Evolutionary conservation across 2,888 invertebrate species (phyloP), one percentile per base, ranked within the genome.

Genomic region (Pollenia amentaria): DNA sequence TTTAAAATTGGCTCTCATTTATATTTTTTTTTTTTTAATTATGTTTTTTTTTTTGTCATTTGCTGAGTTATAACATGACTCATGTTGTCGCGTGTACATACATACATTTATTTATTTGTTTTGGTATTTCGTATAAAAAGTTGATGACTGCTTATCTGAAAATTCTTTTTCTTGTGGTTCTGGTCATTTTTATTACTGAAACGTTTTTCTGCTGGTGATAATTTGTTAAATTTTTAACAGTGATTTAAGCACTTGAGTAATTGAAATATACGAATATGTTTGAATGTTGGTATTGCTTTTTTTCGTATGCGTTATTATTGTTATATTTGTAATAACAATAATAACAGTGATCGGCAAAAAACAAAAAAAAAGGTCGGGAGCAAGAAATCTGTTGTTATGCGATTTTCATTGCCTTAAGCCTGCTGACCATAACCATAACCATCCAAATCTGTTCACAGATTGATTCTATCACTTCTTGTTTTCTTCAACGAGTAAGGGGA

Each of bases 1-100:
- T 57, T 57, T n/a, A 48, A 53, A 29, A 3, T 55, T 65, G n/a
- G 64, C 3, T 77, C 44, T 64, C 29, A 42, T 48, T 79, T 69
- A 42, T 29, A 29, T 29, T 29, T 4, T 29, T 29, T 3, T 29
- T 29, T 3, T 29, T 29, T 29, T 29, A 57, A 48, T 67, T 42
- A 11, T 21, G 12, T 12, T 16, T 42, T 40, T 16, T 42, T 64
- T 64, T 64, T 44, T 64, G 12, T 55, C 21, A 55, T 12, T 42
- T 44, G 11, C 18, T 64, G 4, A 44, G 11, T 64, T 18, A 18
- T 18, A 12, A 16, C 12, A 64, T 64, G 44, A 64, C 18, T 64
- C 64, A 64, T 64, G 44, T 18, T 44, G 42, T 64, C 44, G 42
- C 64, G 64, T 64, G 64, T 44, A 18, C 11, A 29, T 29, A 29